These are phyloP conservation scores for Cantharis rustica DNA, from an alignment of 2,888 invertebrate species.

Conservation along the genomic window DNA sequence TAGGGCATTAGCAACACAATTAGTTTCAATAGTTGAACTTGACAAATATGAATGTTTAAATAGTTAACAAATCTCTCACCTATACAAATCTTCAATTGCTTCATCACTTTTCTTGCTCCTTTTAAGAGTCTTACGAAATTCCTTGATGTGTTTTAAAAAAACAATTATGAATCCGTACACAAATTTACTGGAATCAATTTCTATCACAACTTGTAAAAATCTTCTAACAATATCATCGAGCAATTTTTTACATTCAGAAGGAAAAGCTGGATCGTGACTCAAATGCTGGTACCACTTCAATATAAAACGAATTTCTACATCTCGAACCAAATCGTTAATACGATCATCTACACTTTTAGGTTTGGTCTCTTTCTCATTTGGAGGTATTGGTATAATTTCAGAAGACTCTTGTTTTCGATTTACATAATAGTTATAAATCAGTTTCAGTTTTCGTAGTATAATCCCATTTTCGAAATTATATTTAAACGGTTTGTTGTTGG, in stretches of 20 bases:
- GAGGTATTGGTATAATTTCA: neutral
- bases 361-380: neutral
- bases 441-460: neutral
- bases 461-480: conserved; percentile 10
- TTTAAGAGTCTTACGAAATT: conserved; percentile 66
- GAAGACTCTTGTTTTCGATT: neutral
- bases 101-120: conserved; percentile 59
- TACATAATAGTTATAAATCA: neutral
- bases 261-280: conserved; percentile 57
- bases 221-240: conserved; percentile 54
- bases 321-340: conserved; percentile 50
- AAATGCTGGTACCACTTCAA: conserved; percentile 59
- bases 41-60: neutral
- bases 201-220: conserved; percentile 50
- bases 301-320: conserved; percentile 58
- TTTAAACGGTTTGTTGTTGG: conserved; percentile 57
- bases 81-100: conserved; percentile 59
- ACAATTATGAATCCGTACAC: conserved; percentile 59
- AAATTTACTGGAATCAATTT: conserved; percentile 54
- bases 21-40: neutral
- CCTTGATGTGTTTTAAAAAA: conserved; percentile 65
- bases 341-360: conserved; percentile 36
- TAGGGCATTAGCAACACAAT: too few species aligned
- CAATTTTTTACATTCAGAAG: conserved; percentile 53
- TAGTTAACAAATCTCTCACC: conserved; percentile 40